These are phyloP conservation scores for Holothuria glaberrima DNA, from an alignment of 35 echinoderm and acorn worm species.

Conservation along the genomic window DNA sequence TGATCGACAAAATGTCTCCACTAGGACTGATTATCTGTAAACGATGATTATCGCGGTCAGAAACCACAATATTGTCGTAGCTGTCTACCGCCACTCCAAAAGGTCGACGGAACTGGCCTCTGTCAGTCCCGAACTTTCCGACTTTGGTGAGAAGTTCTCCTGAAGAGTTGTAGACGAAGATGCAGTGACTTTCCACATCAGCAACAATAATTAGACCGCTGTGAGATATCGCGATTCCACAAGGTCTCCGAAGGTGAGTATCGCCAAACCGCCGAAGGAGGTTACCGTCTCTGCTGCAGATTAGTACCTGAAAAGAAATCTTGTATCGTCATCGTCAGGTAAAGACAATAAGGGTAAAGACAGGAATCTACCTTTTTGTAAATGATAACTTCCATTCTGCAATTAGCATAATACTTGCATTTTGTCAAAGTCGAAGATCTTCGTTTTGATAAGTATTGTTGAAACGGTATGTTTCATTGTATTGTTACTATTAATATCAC, in stretches of 20 bases:
- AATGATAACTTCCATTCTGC: too few species aligned
- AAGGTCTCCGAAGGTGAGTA: slow-evolving; percentile 68
- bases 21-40: slow-evolving; percentile 68
- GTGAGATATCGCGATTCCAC: slow-evolving; percentile 85
- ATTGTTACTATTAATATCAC: too few species aligned
- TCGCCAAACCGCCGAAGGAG: slow-evolving; percentile 70
- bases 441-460: too few species aligned
- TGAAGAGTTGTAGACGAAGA: slow-evolving; percentile 75
- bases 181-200: slow-evolving; percentile 82
- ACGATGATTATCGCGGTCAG: slow-evolving; percentile 91
- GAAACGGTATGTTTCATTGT: too few species aligned
- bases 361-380: too few species aligned
- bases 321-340: too few species aligned
- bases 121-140: slow-evolving; percentile 72
- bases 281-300: slow-evolving; percentile 81
- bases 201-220: slow-evolving; percentile 80
- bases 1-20: slow-evolving; percentile 24
- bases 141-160: slow-evolving; percentile 70
- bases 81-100: slow-evolving; percentile 81
- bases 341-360: too few species aligned
- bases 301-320: slow-evolving; percentile 59
- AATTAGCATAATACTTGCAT: too few species aligned
- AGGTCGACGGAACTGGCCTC: slow-evolving; percentile 82
- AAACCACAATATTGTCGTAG: slow-evolving; percentile 87
- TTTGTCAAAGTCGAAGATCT: too few species aligned